Evolutionary conservation across 2,113 vertebrate genomes (phyloP).

Genomic region (Sclerurus mexicanus): DNA sequence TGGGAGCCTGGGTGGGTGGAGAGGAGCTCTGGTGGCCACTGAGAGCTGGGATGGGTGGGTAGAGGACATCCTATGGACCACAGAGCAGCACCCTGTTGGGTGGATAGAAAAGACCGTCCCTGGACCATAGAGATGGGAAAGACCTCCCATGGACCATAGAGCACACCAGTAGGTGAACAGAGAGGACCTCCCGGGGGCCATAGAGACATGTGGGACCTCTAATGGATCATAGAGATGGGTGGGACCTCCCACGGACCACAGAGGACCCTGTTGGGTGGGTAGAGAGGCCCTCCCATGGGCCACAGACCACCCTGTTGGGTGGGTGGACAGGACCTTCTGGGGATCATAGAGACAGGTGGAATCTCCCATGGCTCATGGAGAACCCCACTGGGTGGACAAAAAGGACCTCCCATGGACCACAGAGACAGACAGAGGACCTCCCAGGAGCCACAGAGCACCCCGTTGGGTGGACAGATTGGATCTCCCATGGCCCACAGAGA

Average conservation of each 20-base stretch:
- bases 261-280: not conserved
- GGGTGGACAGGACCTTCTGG: not conserved
- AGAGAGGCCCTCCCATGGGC: too few species aligned
- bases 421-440: not conserved
- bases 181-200: not conserved
- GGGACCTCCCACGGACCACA: not conserved
- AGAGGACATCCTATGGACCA: not conserved
- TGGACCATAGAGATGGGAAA: not conserved
- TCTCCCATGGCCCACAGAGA: rapidly evolving
- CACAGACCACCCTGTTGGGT: rapidly evolving
- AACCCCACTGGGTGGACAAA: too few species aligned
- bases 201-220: too few species aligned
- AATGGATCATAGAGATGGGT: rapidly evolving
- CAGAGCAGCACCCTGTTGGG: too few species aligned
- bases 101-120: not conserved
- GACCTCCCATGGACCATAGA: not conserved
- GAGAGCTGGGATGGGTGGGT: not conserved
- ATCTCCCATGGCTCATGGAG: not conserved
- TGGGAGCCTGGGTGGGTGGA: not conserved
- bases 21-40: not conserved
- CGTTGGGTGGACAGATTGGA: not conserved
- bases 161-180: rapidly evolving
- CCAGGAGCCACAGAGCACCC: rapidly evolving
- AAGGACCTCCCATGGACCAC: too few species aligned
- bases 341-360: rapidly evolving